These are phyloP conservation scores for Cataglyphis rosenhaueri DNA, from an alignment of 2,888 invertebrate genomes.

Conservation along the genomic window DNA sequence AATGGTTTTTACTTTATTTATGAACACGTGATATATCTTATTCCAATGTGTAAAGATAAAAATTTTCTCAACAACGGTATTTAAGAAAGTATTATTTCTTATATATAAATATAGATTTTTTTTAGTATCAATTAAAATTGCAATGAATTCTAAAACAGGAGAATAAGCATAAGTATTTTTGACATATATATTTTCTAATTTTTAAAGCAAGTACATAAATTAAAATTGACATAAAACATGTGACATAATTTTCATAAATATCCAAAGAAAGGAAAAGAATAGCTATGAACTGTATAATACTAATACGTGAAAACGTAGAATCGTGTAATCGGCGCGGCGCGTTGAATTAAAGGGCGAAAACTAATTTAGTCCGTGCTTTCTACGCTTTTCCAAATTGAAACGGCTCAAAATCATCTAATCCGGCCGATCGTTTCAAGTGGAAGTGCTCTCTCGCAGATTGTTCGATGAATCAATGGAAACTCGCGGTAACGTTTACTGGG, in stretches of 20 bases:
- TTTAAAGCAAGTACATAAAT: neutral
- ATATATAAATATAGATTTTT: neutral
- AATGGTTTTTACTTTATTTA: neutral
- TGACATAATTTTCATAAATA: neutral
- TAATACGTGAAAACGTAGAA: neutral
- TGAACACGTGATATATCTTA: neutral
- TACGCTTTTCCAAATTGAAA: slow-evolving; percentile 56
- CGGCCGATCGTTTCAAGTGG: slow-evolving; percentile 51
- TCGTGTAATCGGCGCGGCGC: neutral
- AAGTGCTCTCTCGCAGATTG: slow-evolving; percentile 69
- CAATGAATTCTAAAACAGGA: neutral
- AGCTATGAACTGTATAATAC: neutral
- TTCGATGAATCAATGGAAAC: slow-evolving; percentile 75
- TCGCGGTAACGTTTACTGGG: slow-evolving; percentile 69
- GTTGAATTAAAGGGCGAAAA: slow-evolving; percentile 32
- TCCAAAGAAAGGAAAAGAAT: neutral
- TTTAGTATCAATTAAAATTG: neutral
- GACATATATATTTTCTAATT: neutral
- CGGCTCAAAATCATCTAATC: slow-evolving; percentile 68
- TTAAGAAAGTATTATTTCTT: neutral
- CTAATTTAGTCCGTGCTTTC: slow-evolving; percentile 31
- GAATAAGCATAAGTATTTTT: neutral
- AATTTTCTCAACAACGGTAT: neutral
- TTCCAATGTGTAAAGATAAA: neutral
- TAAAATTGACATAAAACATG: neutral